These are phyloP conservation scores for Notechis scutatus DNA, from an alignment of 2,113 vertebrate species.

Conservation along the genomic window DNA sequence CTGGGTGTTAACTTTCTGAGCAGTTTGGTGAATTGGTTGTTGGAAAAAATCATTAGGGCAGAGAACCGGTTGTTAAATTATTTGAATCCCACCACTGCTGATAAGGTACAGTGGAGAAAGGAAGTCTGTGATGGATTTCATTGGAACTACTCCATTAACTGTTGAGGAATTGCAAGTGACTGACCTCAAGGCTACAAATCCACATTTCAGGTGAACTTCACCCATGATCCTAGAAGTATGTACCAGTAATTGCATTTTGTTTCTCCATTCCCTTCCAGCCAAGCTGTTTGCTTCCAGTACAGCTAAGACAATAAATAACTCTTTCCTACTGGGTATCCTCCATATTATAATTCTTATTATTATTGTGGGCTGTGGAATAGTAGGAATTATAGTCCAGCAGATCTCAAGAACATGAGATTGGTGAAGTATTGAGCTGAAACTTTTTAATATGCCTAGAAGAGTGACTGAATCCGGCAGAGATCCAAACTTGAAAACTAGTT, in stretches of 20 bases:
- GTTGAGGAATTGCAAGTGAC: background rate
- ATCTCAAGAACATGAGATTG: background rate
- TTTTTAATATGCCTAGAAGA: background rate
- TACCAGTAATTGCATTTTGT: background rate
- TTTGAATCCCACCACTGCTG: background rate
- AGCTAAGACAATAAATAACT: background rate
- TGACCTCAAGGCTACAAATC: background rate
- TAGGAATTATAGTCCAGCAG: background rate
- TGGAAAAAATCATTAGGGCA: too few species aligned
- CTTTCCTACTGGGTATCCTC: background rate
- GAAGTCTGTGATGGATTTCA: background rate
- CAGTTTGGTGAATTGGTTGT: too few species aligned
- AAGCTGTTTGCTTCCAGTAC: background rate
- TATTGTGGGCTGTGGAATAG: background rate
- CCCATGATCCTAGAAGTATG: background rate
- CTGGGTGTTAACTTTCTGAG: too few species aligned
- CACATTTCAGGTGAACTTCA: background rate
- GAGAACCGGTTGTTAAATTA: too few species aligned
- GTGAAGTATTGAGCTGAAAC: background rate
- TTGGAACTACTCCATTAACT: background rate
- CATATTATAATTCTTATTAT: background rate
- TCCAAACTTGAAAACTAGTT: background rate
- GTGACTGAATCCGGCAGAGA: background rate
- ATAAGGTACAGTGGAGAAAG: background rate
- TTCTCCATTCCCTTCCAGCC: background rate